Conservation (phyloP, 2,797 vertebrate genomes). For the Lacerta bilineata region DNA sequence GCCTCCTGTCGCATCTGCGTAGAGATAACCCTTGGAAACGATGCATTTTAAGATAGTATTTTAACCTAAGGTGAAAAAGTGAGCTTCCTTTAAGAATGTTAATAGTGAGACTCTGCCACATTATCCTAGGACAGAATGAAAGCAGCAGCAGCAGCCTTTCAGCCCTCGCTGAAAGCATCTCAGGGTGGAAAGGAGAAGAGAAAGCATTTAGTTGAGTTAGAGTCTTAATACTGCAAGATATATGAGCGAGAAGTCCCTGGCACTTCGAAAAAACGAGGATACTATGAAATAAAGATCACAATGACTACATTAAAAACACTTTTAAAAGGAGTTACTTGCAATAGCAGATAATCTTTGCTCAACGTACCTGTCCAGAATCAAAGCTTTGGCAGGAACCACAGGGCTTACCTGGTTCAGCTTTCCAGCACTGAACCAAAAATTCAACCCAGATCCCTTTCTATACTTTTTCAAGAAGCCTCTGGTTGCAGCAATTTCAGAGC, state of each 20-base stretch:
- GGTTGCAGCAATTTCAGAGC: not conserved
- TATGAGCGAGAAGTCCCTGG: not conserved
- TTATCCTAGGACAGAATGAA: conserved; percentile 62
- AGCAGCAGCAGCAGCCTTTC: conserved; percentile 67
- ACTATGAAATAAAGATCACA: conserved; percentile 32
- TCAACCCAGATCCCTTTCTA: not conserved
- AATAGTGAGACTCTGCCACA: conserved; percentile 66
- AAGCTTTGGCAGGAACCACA: not conserved
- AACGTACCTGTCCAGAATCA: conserved; percentile 24
- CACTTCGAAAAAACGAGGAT: not conserved
- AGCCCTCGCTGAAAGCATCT: conserved; percentile 55
- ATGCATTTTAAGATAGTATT: conserved; percentile 56
- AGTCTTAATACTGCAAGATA: conserved; percentile 56
- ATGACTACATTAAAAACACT: conserved; percentile 44
- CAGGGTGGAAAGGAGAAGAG: not conserved
- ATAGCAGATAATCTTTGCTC: conserved; percentile 56
- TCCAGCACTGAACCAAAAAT: not conserved
- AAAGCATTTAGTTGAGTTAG: not conserved
- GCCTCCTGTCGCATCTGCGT: not conserved
- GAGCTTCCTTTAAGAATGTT: conserved; percentile 55
- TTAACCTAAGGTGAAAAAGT: conserved; percentile 40
- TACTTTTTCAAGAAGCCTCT: not conserved
- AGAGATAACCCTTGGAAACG: not conserved
- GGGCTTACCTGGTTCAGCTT: not conserved
- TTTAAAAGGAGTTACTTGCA: not conserved